Conservation (phyloP, 2,113 vertebrate genomes). For the Pavo muticus region DNA sequence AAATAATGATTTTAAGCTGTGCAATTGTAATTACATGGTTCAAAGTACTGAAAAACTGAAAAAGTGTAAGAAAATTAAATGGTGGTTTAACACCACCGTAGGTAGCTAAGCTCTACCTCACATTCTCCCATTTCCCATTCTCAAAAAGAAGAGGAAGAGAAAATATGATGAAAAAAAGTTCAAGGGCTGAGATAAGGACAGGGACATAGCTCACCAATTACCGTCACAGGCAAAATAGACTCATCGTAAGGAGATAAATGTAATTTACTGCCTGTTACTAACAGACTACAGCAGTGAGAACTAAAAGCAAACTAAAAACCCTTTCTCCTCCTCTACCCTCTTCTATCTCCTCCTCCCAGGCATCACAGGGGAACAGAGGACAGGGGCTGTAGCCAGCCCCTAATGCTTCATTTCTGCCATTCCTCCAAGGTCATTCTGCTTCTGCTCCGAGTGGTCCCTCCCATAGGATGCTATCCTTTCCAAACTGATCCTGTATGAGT, state of each 20-base stretch:
- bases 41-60: neutral
- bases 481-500: too few relatives aligned
- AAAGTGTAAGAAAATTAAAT: neutral
- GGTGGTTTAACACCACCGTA: neutral
- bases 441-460: neutral
- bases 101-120: neutral
- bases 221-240: neutral
- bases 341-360: neutral
- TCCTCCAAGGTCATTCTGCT: neutral
- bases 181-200: neutral
- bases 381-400: neutral
- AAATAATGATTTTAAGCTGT: neutral
- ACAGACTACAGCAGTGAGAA: neutral
- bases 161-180: neutral
- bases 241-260: neutral
- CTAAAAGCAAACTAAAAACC: neutral
- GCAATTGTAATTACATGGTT: neutral
- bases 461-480: neutral
- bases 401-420: neutral
- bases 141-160: neutral
- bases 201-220: neutral
- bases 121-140: neutral
- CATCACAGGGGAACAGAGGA: neutral
- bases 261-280: neutral
- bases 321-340: neutral